phyloP scores from a whole-genome alignment of 53 echinoderm and acorn worm genomes.

The Apostichopus leukothele region DNA sequence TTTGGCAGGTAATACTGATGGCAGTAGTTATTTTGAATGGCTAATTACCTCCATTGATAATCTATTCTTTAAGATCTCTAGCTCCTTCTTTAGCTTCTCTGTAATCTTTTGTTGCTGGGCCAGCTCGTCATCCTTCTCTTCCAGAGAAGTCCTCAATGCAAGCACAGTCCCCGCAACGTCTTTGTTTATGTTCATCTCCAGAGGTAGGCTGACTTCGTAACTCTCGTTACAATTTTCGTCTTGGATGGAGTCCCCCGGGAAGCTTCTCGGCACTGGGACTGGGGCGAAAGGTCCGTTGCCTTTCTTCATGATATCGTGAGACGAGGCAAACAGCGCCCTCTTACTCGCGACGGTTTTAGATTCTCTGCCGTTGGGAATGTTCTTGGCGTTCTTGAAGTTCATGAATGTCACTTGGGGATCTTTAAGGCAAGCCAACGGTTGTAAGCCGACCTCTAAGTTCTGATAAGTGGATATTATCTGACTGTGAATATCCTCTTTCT shows the following conservation, averaged over 20 bases:
- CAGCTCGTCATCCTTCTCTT: constrained; percentile 85
- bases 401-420: constrained; percentile 45
- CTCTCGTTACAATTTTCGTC: constrained; percentile 54
- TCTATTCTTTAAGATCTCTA: constrained; percentile 73
- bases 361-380: constrained; percentile 23
- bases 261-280: constrained; percentile 57
- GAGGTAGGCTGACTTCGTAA: constrained; percentile 59
- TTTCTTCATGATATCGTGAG: constrained; percentile 42
- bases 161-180: constrained; percentile 71
- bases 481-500: constrained; percentile 66
- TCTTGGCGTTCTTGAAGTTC: constrained; percentile 30
- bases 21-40: no score
- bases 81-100: constrained; percentile 72
- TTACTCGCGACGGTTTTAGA: constrained; percentile 45
- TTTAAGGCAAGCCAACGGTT: constrained; percentile 43
- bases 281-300: neutral
- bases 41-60: constrained; percentile 76
- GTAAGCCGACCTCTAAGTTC: constrained; percentile 67
- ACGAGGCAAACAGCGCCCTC: constrained; percentile 20
- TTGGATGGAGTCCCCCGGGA: constrained; percentile 45
- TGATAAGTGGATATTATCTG: constrained; percentile 79
- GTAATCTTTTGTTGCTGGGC: constrained; percentile 60
- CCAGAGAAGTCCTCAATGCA: constrained; percentile 58
- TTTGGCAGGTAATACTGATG: no score
- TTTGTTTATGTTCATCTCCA: constrained; percentile 55